Evolutionary conservation across 1,140 invertebrate species (phyloP).

Genomic region (Tetragonula clypearis): DNA sequence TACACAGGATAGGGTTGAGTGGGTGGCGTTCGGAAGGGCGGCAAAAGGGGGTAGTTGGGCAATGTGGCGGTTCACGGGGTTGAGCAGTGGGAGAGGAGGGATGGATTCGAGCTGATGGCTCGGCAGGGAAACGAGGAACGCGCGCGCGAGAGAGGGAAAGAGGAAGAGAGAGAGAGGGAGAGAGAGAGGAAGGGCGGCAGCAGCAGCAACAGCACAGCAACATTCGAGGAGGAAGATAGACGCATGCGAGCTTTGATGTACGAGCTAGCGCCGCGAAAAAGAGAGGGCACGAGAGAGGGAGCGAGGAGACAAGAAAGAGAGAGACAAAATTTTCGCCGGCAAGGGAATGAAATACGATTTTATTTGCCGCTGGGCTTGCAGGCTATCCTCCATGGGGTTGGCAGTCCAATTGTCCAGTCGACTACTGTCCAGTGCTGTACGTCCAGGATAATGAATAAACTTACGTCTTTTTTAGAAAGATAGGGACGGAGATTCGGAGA

Average conservation of each 20-base stretch:
- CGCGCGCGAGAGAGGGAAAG: conserved; percentile 24
- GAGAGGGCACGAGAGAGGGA: conserved; percentile 69
- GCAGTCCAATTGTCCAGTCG: conserved; percentile 73
- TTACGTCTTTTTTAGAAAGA: conserved; percentile 62
- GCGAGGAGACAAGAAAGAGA: conserved; percentile 62
- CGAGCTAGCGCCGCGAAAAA: conserved; percentile 72
- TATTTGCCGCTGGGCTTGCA: conserved; percentile 77
- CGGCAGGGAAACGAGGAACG: conserved; percentile 52
- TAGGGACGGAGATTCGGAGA: neutral
- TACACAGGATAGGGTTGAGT: conserved; percentile 71
- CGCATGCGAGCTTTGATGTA: conserved; percentile 79
- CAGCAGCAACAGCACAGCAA: conserved; percentile 55
- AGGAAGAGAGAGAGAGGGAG: conserved; percentile 27
- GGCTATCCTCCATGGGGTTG: conserved; percentile 73
- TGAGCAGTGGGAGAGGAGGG: conserved; percentile 41
- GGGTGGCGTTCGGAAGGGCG: conserved; percentile 63
- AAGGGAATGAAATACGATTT: conserved; percentile 81
- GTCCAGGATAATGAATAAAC: conserved; percentile 73
- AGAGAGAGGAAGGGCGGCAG: conserved; percentile 7
- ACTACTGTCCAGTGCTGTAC: conserved; percentile 65
- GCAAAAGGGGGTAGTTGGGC: conserved; percentile 64
- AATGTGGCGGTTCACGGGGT: conserved; percentile 56
- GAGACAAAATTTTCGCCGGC: conserved; percentile 78
- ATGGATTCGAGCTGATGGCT: conserved; percentile 50
- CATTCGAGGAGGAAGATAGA: conserved; percentile 76